Conservation (phyloP, 2,797 vertebrate species). For the Cetoscarus ocellatus region DNA sequence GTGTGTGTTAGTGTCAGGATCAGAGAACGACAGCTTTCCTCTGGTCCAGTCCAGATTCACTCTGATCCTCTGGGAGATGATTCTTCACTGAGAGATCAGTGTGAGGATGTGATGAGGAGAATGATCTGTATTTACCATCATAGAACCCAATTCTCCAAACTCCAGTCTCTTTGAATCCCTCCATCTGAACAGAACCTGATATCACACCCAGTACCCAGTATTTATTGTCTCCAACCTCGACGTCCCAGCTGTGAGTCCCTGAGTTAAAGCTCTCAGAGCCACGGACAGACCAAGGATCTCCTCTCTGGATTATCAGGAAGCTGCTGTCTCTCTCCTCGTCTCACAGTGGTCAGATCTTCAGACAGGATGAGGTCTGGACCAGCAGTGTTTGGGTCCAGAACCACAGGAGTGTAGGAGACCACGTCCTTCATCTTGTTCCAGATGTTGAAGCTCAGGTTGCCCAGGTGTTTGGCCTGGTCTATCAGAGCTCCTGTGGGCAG, state of each 20-base stretch:
- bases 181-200: not conserved
- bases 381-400: not conserved
- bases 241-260: conserved; percentile 1
- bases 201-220: not conserved
- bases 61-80: conserved; percentile 7
- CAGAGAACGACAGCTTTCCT: not conserved
- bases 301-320: conserved; percentile 2
- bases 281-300: not conserved
- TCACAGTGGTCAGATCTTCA: not conserved
- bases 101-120: rapidly evolving
- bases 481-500: not conserved
- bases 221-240: not conserved
- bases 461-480: conserved; percentile 17
- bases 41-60: not conserved
- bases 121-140: not conserved
- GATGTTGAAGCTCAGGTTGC: conserved; percentile 27
- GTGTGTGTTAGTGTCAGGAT: not conserved
- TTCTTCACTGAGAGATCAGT: not conserved
- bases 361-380: not conserved
- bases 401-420: not conserved
- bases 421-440: not conserved
- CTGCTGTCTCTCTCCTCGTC: not conserved
- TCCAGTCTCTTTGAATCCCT: not conserved
- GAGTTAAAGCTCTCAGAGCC: not conserved
- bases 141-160: not conserved